Percentiles rank a stretch among this genome's conserved stretches.
phyloP scores from a whole-genome alignment of 2,113 vertebrate species.

The Natator depressus region DNA sequence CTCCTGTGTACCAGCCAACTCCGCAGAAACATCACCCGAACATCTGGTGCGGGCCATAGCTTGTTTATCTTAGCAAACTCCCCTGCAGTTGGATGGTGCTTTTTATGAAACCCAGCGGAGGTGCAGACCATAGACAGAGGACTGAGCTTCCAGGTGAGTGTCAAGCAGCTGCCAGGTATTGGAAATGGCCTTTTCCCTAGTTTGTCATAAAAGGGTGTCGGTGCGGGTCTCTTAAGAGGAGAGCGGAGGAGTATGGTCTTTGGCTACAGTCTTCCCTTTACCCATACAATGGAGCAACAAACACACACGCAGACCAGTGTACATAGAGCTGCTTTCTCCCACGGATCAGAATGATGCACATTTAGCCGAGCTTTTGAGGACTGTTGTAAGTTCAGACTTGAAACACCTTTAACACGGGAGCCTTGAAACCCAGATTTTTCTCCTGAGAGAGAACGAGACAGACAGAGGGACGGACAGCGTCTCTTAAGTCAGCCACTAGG shows the following conservation, averaged over 20 bases:
- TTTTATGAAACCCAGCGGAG: rapidly evolving
- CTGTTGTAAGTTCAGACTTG: background rate
- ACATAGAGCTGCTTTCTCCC: background rate
- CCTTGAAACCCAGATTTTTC: background rate
- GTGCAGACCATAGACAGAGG: rapidly evolving
- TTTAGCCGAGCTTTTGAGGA: background rate
- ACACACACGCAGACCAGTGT: background rate
- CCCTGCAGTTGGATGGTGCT: background rate
- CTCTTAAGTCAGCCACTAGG: background rate
- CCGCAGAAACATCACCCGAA: background rate
- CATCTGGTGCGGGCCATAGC: conserved; percentile 17
- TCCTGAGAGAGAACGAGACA: background rate
- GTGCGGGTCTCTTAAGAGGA: rapidly evolving
- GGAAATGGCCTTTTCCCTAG: rapidly evolving
- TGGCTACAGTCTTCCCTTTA: rapidly evolving
- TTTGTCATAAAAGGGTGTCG: rapidly evolving
- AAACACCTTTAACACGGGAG: rapidly evolving
- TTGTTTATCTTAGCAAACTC: rapidly evolving
- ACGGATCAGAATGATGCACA: rapidly evolving
- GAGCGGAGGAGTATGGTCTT: background rate
- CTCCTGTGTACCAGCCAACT: conserved; percentile 32
- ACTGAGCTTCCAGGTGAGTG: background rate
- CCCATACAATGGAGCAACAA: rapidly evolving
- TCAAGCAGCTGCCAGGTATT: background rate
- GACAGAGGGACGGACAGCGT: background rate